Evolutionary conservation across 1,140 invertebrate species (phyloP).

Genomic region (Triops longicaudatus): DNA sequence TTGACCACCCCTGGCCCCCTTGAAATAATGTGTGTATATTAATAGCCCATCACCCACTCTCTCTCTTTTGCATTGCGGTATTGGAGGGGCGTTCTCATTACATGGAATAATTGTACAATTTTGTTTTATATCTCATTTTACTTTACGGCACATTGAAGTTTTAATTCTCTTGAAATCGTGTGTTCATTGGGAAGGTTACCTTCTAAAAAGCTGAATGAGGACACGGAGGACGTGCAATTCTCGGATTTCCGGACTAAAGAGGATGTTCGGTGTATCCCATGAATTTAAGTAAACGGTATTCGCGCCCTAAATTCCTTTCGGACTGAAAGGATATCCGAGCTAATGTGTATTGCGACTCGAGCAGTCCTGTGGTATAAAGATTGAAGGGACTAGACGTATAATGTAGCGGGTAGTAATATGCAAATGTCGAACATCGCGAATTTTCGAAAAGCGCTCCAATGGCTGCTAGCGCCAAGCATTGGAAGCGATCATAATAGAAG

Average conservation of each 20-base stretch:
- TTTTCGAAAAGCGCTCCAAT: background rate
- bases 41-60: conserved; percentile 2
- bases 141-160: background rate
- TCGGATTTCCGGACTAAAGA: too few relatives aligned
- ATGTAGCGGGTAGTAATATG: too few relatives aligned
- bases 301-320: background rate
- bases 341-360: background rate
- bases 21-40: background rate
- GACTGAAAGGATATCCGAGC: background rate
- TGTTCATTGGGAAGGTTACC: too few relatives aligned
- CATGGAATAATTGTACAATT: background rate
- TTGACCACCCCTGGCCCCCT: background rate
- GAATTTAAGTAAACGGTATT: background rate
- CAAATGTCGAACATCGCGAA: too few relatives aligned
- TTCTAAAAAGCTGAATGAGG: too few relatives aligned
- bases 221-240: too few relatives aligned
- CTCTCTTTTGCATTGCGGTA: conserved; percentile 3
- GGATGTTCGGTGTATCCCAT: background rate
- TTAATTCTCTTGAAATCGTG: too few relatives aligned
- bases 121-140: background rate
- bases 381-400: too few relatives aligned
- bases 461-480: background rate
- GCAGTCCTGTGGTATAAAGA: background rate
- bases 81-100: conserved; percentile 14
- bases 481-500: background rate